Evolutionary conservation across 2,888 invertebrate genomes (phyloP).

Genomic region (Cephus spinipes): DNA sequence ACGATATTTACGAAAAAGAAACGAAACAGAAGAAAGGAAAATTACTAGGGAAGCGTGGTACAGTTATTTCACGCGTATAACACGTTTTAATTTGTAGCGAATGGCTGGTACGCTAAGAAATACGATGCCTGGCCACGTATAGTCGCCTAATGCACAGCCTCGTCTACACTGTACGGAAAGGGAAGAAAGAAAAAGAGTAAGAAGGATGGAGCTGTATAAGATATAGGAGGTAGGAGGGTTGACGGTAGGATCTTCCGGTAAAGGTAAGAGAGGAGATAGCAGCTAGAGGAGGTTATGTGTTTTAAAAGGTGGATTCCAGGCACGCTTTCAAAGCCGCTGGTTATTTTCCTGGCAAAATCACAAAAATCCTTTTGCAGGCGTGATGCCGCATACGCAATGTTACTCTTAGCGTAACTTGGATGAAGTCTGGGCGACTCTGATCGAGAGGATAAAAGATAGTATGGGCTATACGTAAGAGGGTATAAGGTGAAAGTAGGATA

Average conservation of each 20-base stretch:
- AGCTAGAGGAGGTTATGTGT: conserved; percentile 1
- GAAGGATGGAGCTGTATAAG: background rate
- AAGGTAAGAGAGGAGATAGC: background rate
- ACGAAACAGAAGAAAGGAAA: background rate
- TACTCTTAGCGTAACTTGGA: conserved; percentile 13
- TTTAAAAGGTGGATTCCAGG: conserved; percentile 18
- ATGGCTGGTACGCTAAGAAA: background rate
- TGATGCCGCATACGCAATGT: conserved; percentile 24
- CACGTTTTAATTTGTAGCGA: background rate
- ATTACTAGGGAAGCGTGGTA: background rate
- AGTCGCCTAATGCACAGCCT: background rate
- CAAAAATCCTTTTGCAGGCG: conserved; percentile 24
- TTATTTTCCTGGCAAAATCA: conserved; percentile 26
- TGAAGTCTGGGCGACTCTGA: background rate
- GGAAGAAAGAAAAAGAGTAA: background rate
- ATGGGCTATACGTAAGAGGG: background rate
- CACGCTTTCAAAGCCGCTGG: conserved; percentile 22
- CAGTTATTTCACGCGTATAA: background rate
- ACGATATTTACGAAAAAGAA: background rate
- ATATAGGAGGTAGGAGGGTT: background rate
- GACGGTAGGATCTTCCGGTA: background rate
- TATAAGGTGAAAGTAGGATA: background rate
- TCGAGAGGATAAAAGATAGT: background rate
- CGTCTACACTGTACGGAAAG: background rate
- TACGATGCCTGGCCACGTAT: background rate